phyloP scores from a whole-genome alignment of 2,888 invertebrate species.

The Zygothrica quintamaculata region DNA sequence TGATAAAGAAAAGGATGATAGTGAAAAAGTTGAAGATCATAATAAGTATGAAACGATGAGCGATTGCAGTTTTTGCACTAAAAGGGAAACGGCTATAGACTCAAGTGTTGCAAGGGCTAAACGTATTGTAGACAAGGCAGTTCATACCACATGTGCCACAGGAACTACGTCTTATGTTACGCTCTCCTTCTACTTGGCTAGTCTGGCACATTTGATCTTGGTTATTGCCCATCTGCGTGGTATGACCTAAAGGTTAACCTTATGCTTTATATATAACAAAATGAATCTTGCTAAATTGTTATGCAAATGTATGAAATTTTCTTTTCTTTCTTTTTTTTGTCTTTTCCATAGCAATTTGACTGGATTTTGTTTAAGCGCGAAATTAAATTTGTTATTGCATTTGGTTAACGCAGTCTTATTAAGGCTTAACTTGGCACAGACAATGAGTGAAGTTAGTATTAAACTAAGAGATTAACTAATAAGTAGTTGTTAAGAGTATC shows the following conservation, averaged over 20 bases:
- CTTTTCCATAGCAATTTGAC: too few relatives aligned
- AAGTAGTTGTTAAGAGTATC: too few relatives aligned
- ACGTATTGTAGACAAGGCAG: conserved; percentile 22
- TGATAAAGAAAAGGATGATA: not conserved
- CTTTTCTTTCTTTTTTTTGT: too few relatives aligned
- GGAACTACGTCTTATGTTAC: not conserved
- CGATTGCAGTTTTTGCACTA: conserved; percentile 12
- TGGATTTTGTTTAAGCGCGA: too few relatives aligned
- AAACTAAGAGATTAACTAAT: too few relatives aligned
- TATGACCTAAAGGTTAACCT: conserved; percentile 13
- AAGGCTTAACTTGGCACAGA: too few relatives aligned
- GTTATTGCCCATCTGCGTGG: conserved; percentile 42
- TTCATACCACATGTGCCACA: conserved; percentile 2
- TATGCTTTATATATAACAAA: not conserved
- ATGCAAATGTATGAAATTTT: too few relatives aligned
- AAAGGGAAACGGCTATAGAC: not conserved
- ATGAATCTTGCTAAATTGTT: not conserved
- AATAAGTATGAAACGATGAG: not conserved
- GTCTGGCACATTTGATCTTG: conserved; percentile 41
- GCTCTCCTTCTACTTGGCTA: conserved; percentile 13
- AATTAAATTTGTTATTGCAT: too few relatives aligned
- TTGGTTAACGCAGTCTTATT: too few relatives aligned
- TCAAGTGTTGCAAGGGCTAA: conserved; percentile 33
- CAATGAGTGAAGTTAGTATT: too few relatives aligned
- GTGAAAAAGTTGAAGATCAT: not conserved